Base-by-base conservation (phyloP, 1,140 invertebrate genomes). In the Drosophila murphyi region DNA sequence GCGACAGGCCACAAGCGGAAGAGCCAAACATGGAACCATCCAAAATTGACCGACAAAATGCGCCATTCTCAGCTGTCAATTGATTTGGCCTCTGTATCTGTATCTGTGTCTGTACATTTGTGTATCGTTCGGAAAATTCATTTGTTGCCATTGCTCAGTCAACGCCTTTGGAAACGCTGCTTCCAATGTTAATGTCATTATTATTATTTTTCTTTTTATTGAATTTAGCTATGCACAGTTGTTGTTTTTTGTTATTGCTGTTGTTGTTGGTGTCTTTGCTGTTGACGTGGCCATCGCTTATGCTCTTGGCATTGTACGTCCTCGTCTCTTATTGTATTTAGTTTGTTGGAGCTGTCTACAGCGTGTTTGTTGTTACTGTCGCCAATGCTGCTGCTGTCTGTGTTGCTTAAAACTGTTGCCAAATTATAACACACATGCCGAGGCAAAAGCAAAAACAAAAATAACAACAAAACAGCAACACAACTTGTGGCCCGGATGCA, bases 121-220 rank as follows among this genome's bases (percentile, higher is more conserved):
- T 47, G 47, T 57, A 31, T 51, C 20, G 45, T 56, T 28, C 6
- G 4, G 34, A 54, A 37, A 35, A 20, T 8, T 54, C 32, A 35
- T 29, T 37, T 60, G 48, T 47, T 70, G 69, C 69, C 64, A 83
- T 80, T 73, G 67, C 47, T 75, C 73, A 83, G 81, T 80, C 75
- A 85, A 73, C 65, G 78, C 50, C 63, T 61, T 35, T 61, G 47
- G 55, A 72, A 48, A 69, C 65, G 39, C 70, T 43, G 68, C 67
- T 59, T 61, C 54, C 85, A 89, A 89, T 89, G 85, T 89, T 81
- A 89, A 85, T 89, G 86, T 85, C 85, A 89, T 65, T 57, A 54
- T 61, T 76, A 39, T 70, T 29, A n/a, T n/a, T 61, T 50, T 54
- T n/a, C 70, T 76, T 71, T 28, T 72, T 82, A 76, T 77, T 74